phyloP scores from a whole-genome alignment of 2,113 vertebrate genomes.

The Ptilonorhynchus violaceus region DNA sequence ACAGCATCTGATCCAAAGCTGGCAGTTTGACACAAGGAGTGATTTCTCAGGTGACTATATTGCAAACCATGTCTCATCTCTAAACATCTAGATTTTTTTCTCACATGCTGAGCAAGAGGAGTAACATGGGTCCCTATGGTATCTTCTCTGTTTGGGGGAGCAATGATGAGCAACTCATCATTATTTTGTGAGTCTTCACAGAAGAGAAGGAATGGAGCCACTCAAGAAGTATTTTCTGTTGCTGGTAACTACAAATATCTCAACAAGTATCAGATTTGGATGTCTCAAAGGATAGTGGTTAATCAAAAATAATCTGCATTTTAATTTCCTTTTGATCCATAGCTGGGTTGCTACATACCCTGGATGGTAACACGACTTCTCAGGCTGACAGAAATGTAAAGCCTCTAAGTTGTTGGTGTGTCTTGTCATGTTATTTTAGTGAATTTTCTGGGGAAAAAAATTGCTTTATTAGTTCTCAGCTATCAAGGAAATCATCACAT shows the following conservation, averaged over 20 bases:
- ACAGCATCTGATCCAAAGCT: slow-evolving; percentile 32
- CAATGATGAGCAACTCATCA: slow-evolving; percentile 40
- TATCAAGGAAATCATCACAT: not conserved
- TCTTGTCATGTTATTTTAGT: not conserved
- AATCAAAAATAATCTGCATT: not conserved
- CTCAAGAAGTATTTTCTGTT: not conserved
- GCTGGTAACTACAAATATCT: not conserved
- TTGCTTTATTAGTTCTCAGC: not conserved
- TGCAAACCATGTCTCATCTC: not conserved
- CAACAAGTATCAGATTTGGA: not conserved
- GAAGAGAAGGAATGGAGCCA: not conserved
- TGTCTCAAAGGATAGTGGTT: not conserved
- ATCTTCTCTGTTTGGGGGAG: not conserved
- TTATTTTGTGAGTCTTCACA: not conserved
- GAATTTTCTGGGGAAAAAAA: not conserved
- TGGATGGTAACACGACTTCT: not conserved
- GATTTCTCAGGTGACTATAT: slow-evolving; percentile 38
- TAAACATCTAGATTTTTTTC: slow-evolving; percentile 16
- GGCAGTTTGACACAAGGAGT: slow-evolving; percentile 28
- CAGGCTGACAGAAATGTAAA: not conserved
- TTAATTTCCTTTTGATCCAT: not conserved
- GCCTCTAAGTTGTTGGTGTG: not conserved
- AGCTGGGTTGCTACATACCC: not conserved
- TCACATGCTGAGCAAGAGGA: not conserved
- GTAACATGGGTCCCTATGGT: not conserved